Base-by-base conservation (phyloP, 1,140 invertebrate species). In the Sitobion miscanthi region DNA sequence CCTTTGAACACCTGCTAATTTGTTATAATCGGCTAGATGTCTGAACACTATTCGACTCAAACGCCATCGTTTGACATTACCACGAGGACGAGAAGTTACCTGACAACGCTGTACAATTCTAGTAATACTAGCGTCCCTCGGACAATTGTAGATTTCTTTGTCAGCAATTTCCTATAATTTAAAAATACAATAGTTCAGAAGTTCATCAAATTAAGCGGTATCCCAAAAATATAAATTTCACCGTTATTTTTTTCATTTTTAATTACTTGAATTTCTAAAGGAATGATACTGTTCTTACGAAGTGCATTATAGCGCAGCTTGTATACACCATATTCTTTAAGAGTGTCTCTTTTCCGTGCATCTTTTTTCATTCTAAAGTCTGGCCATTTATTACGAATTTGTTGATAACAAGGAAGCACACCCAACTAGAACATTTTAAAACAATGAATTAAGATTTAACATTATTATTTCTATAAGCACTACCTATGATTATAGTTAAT, bases 1-100 rank as follows among this genome's bases (percentile, higher is more conserved):
- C 95, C 98, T 96, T 95, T 98, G 98, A 4, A 98, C 96, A 83
- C 98, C 98, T 85, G 97, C 96, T 30, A 99, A 95, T 95, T 98
- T 97, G 95, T 99, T 99, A 95, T 99, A 97, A 96, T 99, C 98
- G 3, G 97, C 98, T 91, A 99, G 95, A 95, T 98, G 96, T 94
- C 98, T 96, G 96, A 97, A 99, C 47, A 98, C 96, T 94, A 99
- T 98, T 95, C 98, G 96, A 95, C 98, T 99, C 69, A 99, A 94
- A 94, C 98, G 96, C 97, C 97, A 99, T 94, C 96, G 96, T 35
- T 95, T 94, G 0, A 98, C 96, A 94, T 96, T 96, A 94, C 98
- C 98, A 94, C 97, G 95, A 2, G 97, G 96, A 94, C 98, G 96
- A 83, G 96, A 97, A 90, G 98, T 99, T 49, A 99, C 94, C 45